These are phyloP conservation scores for Ethmia dodecea DNA, from an alignment of 2,888 invertebrate species.

Conservation along the genomic window DNA sequence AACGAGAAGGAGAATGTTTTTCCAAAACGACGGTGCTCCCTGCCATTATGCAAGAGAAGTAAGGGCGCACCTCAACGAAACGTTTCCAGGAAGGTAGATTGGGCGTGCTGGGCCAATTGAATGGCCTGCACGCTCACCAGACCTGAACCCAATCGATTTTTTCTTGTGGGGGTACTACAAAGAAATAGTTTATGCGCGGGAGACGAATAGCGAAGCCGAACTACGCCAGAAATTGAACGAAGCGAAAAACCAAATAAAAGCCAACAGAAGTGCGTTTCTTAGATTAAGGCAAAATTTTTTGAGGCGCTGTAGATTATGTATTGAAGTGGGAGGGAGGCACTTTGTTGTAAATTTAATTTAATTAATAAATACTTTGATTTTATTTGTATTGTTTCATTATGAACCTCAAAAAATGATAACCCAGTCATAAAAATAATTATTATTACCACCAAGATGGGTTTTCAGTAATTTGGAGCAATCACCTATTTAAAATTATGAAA, in stretches of 20 bases:
- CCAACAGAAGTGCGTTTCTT: constrained; percentile 1
- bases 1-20: constrained; percentile 5
- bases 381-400: no score
- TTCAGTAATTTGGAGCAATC: neutral
- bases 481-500: neutral
- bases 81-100: constrained; percentile 18
- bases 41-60: constrained; percentile 5
- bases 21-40: constrained; percentile 11
- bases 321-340: constrained; percentile 7
- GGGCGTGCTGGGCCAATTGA: constrained; percentile 15
- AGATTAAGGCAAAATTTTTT: constrained; percentile 7
- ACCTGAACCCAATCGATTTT: constrained; percentile 17
- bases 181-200: constrained; percentile 13
- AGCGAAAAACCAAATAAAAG: constrained; percentile 7
- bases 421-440: no score
- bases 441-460: no score
- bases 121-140: constrained; percentile 19
- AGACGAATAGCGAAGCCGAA: constrained; percentile 4
- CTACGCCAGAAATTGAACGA: constrained; percentile 1
- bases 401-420: no score
- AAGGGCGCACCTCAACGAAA: constrained; percentile 9
- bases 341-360: constrained; percentile 11
- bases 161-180: constrained; percentile 16
- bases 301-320: constrained; percentile 9
- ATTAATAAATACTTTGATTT: no score